A percentile compares a stretch with the other conserved stretches of the same genome.
These are phyloP conservation scores for human (Homo sapiens) DNA, from an alignment of 2,113 vertebrate genomes.

Conservation along the genomic window GRCh38 chr2:238878001-238878500, in stretches of 20 bases:
- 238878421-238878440: not conserved
- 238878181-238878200: not conserved
- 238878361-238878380: rapidly evolving
- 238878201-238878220: rapidly evolving
- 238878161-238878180: not conserved
- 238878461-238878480: not conserved
- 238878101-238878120: no score
- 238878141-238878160: rapidly evolving
- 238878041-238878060: rapidly evolving
- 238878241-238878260: not conserved
- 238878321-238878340: rapidly evolving
- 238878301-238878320: rapidly evolving
- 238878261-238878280: rapidly evolving
- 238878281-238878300: rapidly evolving
- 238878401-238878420: not conserved
- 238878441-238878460: rapidly evolving
- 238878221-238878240: rapidly evolving
- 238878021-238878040: rapidly evolving
- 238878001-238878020: not conserved
- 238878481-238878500: not conserved
- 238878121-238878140: rapidly evolving
- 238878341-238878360: not conserved
- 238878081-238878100: no score
- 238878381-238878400: not conserved
- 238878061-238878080: not conserved